phyloP scores from a whole-genome alignment of 2,888 invertebrate genomes.

The Schrankia costaestrigalis region DNA sequence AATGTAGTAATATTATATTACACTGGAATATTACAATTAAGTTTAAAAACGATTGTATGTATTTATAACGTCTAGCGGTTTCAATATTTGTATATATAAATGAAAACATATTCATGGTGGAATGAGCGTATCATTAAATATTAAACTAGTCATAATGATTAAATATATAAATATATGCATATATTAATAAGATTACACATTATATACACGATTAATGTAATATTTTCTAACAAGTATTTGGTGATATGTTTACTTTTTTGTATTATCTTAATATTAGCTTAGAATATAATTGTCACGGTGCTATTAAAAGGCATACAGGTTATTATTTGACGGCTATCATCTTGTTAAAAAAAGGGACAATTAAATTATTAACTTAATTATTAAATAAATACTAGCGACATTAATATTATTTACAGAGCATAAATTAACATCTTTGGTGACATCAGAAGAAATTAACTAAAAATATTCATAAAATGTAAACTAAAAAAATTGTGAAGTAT shows the following conservation, averaged over 20 bases:
- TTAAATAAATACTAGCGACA: constrained; percentile 13
- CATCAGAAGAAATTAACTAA: constrained; percentile 7
- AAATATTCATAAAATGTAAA: too few relatives aligned
- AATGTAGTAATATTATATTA: too few relatives aligned
- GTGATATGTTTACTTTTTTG: constrained; percentile 42
- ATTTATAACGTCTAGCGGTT: too few relatives aligned
- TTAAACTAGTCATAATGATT: too few relatives aligned
- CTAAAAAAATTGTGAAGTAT: too few relatives aligned
- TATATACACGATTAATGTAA: constrained; percentile 22
- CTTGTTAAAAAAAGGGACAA: constrained; percentile 5
- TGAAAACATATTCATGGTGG: too few relatives aligned
- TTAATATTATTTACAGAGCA: constrained; percentile 8
- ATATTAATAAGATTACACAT: constrained; percentile 25
- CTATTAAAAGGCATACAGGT: constrained; percentile 30
- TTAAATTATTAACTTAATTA: background rate
- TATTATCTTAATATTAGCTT: constrained; percentile 31
- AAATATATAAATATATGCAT: constrained; percentile 14
- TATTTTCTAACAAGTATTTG: constrained; percentile 31
- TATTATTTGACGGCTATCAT: constrained; percentile 21
- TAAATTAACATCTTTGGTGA: constrained; percentile 29
- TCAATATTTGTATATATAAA: too few relatives aligned
- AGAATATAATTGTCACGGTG: constrained; percentile 33
- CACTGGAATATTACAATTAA: too few relatives aligned
- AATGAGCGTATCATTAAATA: too few relatives aligned
- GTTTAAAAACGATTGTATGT: too few relatives aligned